Base-by-base conservation (phyloP, 2,113 vertebrate genomes). In the Petrocephalus microphthalmus region DNA sequence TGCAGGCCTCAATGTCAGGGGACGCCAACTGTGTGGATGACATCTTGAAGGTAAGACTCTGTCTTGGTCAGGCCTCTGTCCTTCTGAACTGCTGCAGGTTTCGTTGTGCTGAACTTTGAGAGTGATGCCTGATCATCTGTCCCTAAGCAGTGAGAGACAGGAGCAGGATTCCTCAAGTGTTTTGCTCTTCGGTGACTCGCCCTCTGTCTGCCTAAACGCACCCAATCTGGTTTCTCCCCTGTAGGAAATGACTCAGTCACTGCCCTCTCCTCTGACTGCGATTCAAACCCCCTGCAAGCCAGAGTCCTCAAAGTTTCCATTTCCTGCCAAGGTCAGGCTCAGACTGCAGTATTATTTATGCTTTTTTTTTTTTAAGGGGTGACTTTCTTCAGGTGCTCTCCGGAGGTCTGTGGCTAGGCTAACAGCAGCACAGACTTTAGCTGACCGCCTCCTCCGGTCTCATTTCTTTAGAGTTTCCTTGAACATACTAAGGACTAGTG, bases 211-310 rank as follows among this genome's bases (percentile, higher is more conserved):
- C 10, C 45, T 47, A 47, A 47, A 22, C 8, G 2, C 45, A 49
- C 47, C 45, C 60, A 67, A n/a, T 83, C 81, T 49, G 81, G 17
- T 56, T 57, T 88, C 51, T 67, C 37, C 71, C 78, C 45, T 84
- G 29, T 91, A 99, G 98, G 98, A 99, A 97, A 99, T 99, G 98
- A 99, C 98, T 95, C 97, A 99, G 93, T 97, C 97, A 88, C 99
- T 98, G 98, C 98, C 98, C 89, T 97, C 98, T 92, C 98, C 98
- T 0, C 93, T 99, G 93, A 99, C 98, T 92, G 98, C 98, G 92
- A 99, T 99, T 93, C 98, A 99, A 89, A 99, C 98, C 54, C 98
- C 98, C 87, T 99, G 98, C 95, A 99, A 99, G 96, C 98, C 98
- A 2, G 98, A 99, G 93, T 98, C 97, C 81, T 99, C 98, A 90